A percentile compares a stretch with the other conserved stretches of the same genome.
These are phyloP conservation scores for Pedetes capensis DNA, from an alignment of 2,113 vertebrate genomes.

Conservation along the genomic window DNA sequence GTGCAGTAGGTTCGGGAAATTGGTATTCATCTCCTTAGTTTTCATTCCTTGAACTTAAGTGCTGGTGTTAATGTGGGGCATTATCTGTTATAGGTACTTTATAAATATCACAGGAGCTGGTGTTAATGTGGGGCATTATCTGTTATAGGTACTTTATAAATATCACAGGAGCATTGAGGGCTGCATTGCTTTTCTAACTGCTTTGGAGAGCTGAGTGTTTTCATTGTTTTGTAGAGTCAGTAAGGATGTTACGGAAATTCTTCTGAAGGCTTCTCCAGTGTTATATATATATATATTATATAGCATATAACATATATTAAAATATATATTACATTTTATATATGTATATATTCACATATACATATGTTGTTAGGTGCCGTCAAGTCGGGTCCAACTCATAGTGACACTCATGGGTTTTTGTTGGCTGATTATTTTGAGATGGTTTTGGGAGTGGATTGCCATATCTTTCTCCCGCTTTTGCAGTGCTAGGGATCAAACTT, in stretches of 20 bases:
- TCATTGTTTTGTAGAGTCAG: neutral
- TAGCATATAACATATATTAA: no score
- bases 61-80: neutral
- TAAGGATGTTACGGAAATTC: conserved; percentile 18
- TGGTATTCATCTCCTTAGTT: neutral
- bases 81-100: neutral
- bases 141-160: neutral
- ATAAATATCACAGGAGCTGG: neutral
- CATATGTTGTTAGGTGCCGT: no score
- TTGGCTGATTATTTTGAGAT: no score
- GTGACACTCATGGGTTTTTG: no score
- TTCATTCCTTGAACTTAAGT: conserved; percentile 21
- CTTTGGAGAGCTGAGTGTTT: neutral
- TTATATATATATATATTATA: no score
- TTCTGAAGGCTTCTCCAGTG: neutral
- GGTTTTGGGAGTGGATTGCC: no score
- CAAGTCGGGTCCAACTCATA: no score
- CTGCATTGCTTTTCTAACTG: neutral
- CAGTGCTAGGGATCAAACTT: no score
- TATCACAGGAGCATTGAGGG: neutral
- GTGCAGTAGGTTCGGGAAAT: neutral
- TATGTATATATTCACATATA: no score
- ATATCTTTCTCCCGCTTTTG: no score
- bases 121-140: neutral
- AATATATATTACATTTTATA: no score